phyloP scores from a whole-genome alignment of 1,140 invertebrate species.

The Saccostrea cuccullata region DNA sequence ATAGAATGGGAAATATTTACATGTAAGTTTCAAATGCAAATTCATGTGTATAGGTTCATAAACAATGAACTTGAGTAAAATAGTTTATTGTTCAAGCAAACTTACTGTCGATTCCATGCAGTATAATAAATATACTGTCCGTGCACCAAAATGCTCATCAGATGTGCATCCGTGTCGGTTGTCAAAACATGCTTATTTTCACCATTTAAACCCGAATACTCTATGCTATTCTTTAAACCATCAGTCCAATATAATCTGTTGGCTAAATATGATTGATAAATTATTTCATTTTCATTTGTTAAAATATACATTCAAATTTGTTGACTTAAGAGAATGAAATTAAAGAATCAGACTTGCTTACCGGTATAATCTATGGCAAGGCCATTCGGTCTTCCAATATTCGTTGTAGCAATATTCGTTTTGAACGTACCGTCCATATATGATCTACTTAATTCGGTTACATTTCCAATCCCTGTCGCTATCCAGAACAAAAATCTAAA shows the following conservation, averaged over 20 bases:
- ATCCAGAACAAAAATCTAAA: conserved; percentile 26
- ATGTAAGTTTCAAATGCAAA: no score
- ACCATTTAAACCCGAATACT: conserved; percentile 1
- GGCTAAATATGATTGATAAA: background rate
- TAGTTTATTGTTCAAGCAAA: no score
- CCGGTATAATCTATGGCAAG: conserved; percentile 9
- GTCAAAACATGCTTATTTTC: background rate
- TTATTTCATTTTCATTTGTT: background rate
- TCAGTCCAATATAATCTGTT: conserved; percentile 16
- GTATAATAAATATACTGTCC: conserved; percentile 16
- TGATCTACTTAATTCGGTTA: background rate
- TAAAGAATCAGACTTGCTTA: background rate
- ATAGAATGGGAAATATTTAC: no score
- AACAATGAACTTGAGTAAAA: no score
- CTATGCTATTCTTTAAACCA: background rate
- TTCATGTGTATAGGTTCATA: no score
- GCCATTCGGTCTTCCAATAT: background rate
- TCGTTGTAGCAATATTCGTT: background rate
- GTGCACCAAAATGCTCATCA: background rate
- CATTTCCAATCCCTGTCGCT: no score
- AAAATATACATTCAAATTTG: background rate
- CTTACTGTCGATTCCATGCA: conserved; percentile 21
- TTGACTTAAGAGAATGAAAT: no score
- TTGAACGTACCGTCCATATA: conserved; percentile 22
- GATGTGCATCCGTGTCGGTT: background rate